Evolutionary conservation across 2,797 vertebrate species (phyloP), one percentile per base, ranked within the genome.

Genomic region (Delichon dasypus): DNA sequence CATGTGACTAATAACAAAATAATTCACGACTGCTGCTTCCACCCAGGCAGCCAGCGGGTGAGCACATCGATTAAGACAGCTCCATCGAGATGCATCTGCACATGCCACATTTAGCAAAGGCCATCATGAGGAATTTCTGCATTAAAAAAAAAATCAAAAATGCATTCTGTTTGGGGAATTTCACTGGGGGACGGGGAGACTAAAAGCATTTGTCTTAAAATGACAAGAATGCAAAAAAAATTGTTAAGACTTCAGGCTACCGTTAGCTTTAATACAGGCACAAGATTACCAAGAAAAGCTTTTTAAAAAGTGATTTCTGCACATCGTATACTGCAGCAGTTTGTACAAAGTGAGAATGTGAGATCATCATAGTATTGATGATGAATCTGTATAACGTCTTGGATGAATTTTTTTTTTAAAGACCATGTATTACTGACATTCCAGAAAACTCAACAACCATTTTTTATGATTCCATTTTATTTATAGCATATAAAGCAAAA

Each of bases 51-150:
- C 20, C 72, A 77, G 77, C 2, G 1, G 48, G 62, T 40, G 3
- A 86, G 50, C 29, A 58, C 74, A 87, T 67, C 0, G 20, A 78
- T 54, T 65, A 86, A 91, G 93, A 83, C 89, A 94, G 86, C 50
- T 79, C 84, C 93, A 95, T 34, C 90, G 78, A 94, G 76, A 94
- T 5, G 53, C 64, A 94, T 61, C 79, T 34, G 32, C 70, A 93
- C 90, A 82, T 18, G 62, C 23, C 12, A 19, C 5, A 3, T 55
- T 75, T 93, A 85, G 88, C 85, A 60, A 36, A 30, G 27, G 70
- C 70, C 94, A 85, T 23, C 36, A 7, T 0, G 22, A 90, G 65
- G 66, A 87, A 93, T 61, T 94, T 93, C 84, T 92, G 40, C 85
- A 90, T 78, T 42, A 27, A 87, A 88, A 81, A 83, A 70, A 71